Evolutionary conservation across 1,140 invertebrate species (phyloP).

Genomic region (Colletes latitarsis): DNA sequence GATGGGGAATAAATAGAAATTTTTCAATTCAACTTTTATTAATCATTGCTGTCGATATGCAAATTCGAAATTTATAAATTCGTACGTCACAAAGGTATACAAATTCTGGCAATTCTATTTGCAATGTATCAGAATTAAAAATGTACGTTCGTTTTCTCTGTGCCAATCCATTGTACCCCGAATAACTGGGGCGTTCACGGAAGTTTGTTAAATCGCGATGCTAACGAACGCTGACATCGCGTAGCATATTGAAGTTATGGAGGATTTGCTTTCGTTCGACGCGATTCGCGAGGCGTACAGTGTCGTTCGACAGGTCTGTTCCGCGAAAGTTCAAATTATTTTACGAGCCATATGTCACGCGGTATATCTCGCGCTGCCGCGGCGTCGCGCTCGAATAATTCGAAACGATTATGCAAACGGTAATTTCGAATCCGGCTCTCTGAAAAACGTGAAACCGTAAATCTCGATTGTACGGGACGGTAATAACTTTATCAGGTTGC

Average conservation of each 20-base stretch:
- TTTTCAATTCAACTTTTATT: too few species aligned
- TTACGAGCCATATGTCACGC: conserved; percentile 2
- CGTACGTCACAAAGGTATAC: too few species aligned
- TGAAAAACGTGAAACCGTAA: conserved; percentile 14
- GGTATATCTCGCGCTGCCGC: not conserved
- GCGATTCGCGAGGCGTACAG: not conserved
- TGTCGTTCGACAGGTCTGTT: not conserved
- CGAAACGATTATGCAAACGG: conserved; percentile 6
- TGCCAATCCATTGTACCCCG: too few species aligned
- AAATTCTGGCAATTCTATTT: too few species aligned
- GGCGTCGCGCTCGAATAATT: not conserved
- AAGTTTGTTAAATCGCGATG: not conserved
- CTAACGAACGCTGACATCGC: not conserved
- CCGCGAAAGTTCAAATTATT: conserved; percentile 10
- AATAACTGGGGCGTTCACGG: not conserved
- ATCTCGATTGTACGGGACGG: not conserved
- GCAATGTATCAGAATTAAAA: too few species aligned
- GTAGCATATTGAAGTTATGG: too few species aligned
- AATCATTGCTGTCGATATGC: too few species aligned
- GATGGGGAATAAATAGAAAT: too few species aligned
- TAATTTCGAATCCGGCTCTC: not conserved
- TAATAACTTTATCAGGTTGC: conserved; percentile 20
- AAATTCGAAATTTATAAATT: too few species aligned
- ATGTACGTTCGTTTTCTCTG: too few species aligned
- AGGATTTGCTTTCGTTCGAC: not conserved